Percentiles rank a stretch among this genome's conserved stretches.
Evolutionary conservation across 2,113 vertebrate species (phyloP).

Genomic region (Canis aureus): DNA sequence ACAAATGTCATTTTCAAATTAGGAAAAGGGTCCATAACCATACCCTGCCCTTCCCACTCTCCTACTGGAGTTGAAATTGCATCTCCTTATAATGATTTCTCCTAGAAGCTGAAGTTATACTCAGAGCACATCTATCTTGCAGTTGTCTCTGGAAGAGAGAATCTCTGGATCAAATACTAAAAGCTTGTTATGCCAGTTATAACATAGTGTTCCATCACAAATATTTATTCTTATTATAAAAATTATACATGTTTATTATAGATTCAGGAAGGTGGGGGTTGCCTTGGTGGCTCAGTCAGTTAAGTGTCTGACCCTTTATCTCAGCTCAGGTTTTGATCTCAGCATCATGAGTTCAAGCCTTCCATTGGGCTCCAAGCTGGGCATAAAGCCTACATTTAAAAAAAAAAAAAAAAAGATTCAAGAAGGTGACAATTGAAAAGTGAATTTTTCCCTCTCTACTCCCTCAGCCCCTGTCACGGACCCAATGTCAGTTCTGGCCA

Average conservation of each 20-base stretch:
- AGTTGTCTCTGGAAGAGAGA: neutral
- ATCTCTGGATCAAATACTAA: neutral
- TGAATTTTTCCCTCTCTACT: neutral
- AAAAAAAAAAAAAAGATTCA: neutral
- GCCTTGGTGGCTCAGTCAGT: neutral
- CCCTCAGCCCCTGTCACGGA: neutral
- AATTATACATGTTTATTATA: neutral
- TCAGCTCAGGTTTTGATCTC: too few species aligned
- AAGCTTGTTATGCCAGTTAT: neutral
- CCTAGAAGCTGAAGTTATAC: neutral
- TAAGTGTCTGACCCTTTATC: neutral
- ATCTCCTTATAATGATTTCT: neutral
- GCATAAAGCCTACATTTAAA: neutral
- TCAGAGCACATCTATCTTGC: neutral
- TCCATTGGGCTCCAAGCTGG: neutral
- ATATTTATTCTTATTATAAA: neutral
- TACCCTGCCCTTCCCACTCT: neutral
- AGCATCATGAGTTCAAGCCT: neutral
- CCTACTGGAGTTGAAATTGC: neutral
- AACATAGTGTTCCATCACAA: neutral
- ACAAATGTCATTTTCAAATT: constrained; percentile 1
- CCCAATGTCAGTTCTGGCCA: neutral
- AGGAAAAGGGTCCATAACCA: neutral
- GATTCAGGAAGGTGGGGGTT: neutral
- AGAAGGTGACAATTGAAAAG: neutral